A percentile compares a stretch with the other conserved stretches of the same genome.
phyloP scores from a whole-genome alignment of 2,888 invertebrate species.

The Xanthorhoe spadicearia region DNA sequence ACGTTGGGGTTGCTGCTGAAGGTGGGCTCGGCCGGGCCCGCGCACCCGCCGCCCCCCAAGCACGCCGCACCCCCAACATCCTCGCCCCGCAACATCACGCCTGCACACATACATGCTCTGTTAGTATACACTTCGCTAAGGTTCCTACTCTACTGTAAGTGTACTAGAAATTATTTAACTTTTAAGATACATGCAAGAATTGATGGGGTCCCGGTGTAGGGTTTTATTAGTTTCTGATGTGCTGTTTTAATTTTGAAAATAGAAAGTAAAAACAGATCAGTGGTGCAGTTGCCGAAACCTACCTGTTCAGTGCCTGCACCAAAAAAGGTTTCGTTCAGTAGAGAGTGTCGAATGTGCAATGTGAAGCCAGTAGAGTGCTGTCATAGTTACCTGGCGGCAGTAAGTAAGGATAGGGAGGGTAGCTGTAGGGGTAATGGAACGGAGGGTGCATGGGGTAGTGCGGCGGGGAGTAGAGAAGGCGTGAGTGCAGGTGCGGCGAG shows the following conservation, averaged over 20 bases:
- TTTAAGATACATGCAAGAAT: conserved; percentile 2
- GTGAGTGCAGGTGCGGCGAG: conserved; percentile 78
- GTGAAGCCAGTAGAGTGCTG: conserved; percentile 45
- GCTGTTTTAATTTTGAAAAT: conserved; percentile 4
- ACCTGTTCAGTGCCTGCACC: conserved; percentile 27
- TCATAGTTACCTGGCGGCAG: conserved; percentile 78
- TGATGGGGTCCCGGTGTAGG: not conserved
- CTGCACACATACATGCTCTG: conserved; percentile 67
- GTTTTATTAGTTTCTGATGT: not conserved
- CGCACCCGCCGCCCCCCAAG: conserved; percentile 93
- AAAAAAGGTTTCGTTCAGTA: conserved; percentile 30
- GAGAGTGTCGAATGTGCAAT: conserved; percentile 36
- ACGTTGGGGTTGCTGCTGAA: conserved; percentile 96
- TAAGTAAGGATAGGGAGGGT: conserved; percentile 78
- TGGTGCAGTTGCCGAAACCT: conserved; percentile 16
- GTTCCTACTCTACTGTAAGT: not conserved
- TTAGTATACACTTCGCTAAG: conserved; percentile 20
- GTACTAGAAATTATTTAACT: not conserved
- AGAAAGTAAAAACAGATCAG: not conserved
- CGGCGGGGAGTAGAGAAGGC: conserved; percentile 78
- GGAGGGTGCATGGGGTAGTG: conserved; percentile 81
- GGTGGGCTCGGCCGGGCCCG: conserved; percentile 92
- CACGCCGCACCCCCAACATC: conserved; percentile 89
- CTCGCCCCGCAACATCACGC: conserved; percentile 91
- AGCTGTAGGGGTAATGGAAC: conserved; percentile 81